phyloP scores from a whole-genome alignment of 2,113 vertebrate species.

The Heliornis fulica region DNA sequence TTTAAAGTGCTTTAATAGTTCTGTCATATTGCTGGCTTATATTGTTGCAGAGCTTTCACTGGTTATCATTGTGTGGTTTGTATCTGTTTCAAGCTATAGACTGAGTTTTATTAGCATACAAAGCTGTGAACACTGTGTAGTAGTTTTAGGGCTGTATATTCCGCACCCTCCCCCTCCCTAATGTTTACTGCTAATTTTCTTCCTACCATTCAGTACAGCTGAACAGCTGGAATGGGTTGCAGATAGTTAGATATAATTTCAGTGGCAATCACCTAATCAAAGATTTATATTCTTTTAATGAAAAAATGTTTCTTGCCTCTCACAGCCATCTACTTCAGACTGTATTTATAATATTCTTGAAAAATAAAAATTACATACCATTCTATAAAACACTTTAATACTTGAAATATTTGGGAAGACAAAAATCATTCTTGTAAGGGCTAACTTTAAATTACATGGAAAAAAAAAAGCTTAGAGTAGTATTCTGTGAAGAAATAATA shows the following conservation, averaged over 20 bases:
- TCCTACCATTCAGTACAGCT: not conserved
- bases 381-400: not conserved
- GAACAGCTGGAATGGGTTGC: not conserved
- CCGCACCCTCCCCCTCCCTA: not conserved
- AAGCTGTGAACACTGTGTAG: not conserved
- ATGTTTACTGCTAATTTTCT: not conserved
- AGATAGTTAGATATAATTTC: not conserved
- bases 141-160: not conserved
- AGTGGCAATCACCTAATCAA: not conserved
- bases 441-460: not conserved
- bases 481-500: not conserved
- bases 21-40: not conserved
- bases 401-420: not conserved
- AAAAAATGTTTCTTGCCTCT: not conserved
- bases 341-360: not conserved
- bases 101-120: not conserved
- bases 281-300: not conserved
- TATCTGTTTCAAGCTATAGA: not conserved
- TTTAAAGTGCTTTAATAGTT: not conserved
- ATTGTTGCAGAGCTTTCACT: not conserved
- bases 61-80: not conserved
- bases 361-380: slow-evolving; percentile 2
- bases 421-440: not conserved
- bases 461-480: not conserved
- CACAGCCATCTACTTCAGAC: not conserved